A percentile compares a stretch with the other conserved stretches of the same genome.
Conservation (phyloP, 2,113 vertebrate genomes). For the Marcusenius ussheri region DNA sequence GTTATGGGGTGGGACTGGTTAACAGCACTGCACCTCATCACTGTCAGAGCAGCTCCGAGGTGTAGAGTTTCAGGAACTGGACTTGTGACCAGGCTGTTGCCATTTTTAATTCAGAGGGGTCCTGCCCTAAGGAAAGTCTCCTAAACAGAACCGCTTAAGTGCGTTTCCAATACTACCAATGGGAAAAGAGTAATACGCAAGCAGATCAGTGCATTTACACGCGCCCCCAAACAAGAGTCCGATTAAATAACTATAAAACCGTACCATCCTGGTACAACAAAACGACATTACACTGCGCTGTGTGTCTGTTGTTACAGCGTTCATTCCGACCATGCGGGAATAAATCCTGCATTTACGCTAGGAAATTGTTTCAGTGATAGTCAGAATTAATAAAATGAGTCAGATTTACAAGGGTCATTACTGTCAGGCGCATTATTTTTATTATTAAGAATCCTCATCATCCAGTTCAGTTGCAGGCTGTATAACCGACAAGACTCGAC, state of each 20-base stretch:
- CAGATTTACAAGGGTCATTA: background rate
- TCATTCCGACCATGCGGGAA: background rate
- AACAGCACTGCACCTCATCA: background rate
- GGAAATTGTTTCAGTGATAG: background rate
- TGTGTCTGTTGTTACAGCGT: background rate
- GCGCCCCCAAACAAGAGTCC: background rate
- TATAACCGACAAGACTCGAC: background rate
- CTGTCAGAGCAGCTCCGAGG: background rate
- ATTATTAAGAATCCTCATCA: background rate
- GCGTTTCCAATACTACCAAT: background rate
- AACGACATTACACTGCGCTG: background rate
- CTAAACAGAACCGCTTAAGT: background rate
- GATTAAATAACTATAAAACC: background rate
- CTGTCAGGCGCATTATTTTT: background rate
- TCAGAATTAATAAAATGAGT: background rate
- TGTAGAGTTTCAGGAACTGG: background rate
- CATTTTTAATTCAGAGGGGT: conserved; percentile 13
- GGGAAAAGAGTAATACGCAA: background rate
- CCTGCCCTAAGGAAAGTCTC: background rate
- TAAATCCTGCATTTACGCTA: background rate
- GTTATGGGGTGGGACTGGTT: background rate
- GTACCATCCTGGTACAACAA: background rate
- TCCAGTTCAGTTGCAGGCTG: background rate
- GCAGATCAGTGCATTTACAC: background rate
- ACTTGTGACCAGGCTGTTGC: conserved; percentile 6